Evolutionary conservation across 2,888 invertebrate genomes (phyloP), one percentile per base, ranked within the genome.

Genomic region (Thymelicus lineola): DNA sequence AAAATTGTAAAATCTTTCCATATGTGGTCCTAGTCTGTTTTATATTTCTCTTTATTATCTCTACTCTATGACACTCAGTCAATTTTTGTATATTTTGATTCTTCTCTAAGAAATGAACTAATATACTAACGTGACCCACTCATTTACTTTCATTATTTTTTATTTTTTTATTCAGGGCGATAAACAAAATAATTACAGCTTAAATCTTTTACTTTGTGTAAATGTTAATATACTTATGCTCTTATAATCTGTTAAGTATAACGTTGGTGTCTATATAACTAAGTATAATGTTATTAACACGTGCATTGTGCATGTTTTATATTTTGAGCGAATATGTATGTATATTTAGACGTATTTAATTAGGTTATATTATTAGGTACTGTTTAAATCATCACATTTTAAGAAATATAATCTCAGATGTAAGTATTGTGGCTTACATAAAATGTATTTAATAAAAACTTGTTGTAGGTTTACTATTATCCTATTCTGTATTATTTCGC

Each of bases 351-450:
- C 4, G 10, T 53, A 53, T 12, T 5, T 53, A 12, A 4, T 12
- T 9, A 9, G 20, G n/a, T 20, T 10, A n/a, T 9, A 20, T 12
- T 15, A 53, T 7, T 53, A n/a, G n/a, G 62, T 46, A 17, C 4
- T 42, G 20, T 38, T 60, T 38, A 15, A 12, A 17, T 15, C 7
- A 35, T 59, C 17, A 15, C 15, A 59, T 15, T 14, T 28, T 36
- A 61, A 42, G 50, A 36, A 35, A 15, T 62, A 36, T 48, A 62
- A 62, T 62, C 62, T 50, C 62, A 50, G 14, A 48, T 61, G 28
- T 61, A 46, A 61, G 61, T 61, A 48, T 48, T 17, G 48, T 17
- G 42, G 53, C 53, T 53, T 20, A 50, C 17, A 28, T 46, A 46
- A 46, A 20, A 9, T 46, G 46, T 45, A 46, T 20, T 14, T 61